These are phyloP conservation scores for Neodiprion virginianus DNA, from an alignment of 1,140 invertebrate species.

Conservation along the genomic window DNA sequence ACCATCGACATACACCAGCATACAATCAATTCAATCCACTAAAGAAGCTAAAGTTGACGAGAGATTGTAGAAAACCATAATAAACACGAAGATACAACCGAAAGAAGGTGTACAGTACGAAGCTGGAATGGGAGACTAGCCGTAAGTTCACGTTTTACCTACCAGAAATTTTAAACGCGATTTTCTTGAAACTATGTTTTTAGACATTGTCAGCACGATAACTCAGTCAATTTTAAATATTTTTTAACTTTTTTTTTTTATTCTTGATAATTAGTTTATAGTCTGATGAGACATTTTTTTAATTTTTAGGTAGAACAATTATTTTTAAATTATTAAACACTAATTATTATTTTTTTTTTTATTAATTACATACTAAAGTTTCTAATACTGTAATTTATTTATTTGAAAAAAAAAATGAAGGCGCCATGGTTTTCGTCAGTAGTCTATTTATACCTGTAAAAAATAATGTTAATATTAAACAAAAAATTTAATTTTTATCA, in stretches of 20 bases:
- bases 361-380: no score
- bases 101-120: slow-evolving; percentile 7
- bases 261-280: not conserved
- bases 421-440: not conserved
- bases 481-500: not conserved
- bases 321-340: not conserved
- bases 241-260: not conserved
- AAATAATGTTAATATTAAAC: not conserved
- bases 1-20: not conserved
- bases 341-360: no score
- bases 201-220: not conserved
- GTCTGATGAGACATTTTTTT: not conserved
- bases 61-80: not conserved
- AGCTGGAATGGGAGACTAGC: slow-evolving; percentile 5
- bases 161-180: no score
- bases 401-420: not conserved
- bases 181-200: no score
- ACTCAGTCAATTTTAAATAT: no score
- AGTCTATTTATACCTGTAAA: not conserved
- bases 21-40: no score
- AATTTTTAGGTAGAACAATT: not conserved
- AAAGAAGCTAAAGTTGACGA: no score
- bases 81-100: not conserved
- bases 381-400: no score
- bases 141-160: not conserved